Percentiles rank a stretch among this genome's conserved stretches.
Conservation (phyloP, 2,113 vertebrate species). For the Pao palembangensis region DNA sequence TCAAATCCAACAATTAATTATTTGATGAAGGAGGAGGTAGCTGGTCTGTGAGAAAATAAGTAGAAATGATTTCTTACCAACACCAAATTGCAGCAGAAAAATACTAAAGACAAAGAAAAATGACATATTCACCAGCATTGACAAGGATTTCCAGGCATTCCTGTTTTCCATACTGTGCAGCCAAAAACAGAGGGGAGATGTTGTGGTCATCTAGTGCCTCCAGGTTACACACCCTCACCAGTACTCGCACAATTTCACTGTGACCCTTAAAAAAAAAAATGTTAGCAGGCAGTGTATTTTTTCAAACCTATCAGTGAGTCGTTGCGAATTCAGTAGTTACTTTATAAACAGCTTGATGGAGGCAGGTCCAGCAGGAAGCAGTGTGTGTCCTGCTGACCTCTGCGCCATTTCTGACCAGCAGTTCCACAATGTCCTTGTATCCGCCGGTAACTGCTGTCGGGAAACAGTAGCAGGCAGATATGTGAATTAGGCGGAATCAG, state of each 20-base stretch:
- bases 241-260: conserved; percentile 73
- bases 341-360: conserved; percentile 86
- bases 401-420: conserved; percentile 80
- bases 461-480: not conserved
- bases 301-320: not conserved
- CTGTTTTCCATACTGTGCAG: conserved; percentile 82
- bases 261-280: conserved; percentile 70
- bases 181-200: conserved; percentile 82
- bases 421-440: conserved; percentile 70
- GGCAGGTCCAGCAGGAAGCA: conserved; percentile 87
- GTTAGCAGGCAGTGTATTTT: not conserved
- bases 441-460: conserved; percentile 78
- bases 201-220: conserved; percentile 79
- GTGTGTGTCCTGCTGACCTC: conserved; percentile 82
- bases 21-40: not conserved
- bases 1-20: not conserved
- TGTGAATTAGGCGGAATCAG: not conserved
- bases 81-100: not conserved
- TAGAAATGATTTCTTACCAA: not conserved
- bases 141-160: conserved; percentile 76
- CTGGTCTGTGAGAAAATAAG: not conserved
- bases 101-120: not conserved
- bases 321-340: conserved; percentile 12
- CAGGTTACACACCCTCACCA: conserved; percentile 65
- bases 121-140: conserved; percentile 57